These are phyloP conservation scores for Aradus depressus DNA, from an alignment of 2,888 invertebrate genomes.

Conservation along the genomic window DNA sequence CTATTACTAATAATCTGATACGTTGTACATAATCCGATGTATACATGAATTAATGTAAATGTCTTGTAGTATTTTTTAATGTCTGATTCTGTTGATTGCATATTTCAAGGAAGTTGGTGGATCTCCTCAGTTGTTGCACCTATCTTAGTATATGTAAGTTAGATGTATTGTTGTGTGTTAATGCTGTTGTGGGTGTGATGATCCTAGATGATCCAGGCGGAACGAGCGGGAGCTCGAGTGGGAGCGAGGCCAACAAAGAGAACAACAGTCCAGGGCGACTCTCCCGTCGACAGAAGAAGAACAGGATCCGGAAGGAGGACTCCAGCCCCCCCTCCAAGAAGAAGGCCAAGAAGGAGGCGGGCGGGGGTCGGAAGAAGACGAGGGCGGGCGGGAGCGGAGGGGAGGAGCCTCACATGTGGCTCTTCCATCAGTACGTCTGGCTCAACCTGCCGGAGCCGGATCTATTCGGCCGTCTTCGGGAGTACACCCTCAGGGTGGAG, in stretches of 20 bases:
- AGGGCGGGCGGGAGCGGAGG: slow-evolving; percentile 11
- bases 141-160: too few species aligned
- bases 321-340: slow-evolving; percentile 32
- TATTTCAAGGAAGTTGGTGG: too few species aligned
- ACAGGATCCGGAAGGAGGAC: slow-evolving; percentile 35
- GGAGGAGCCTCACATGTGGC: slow-evolving; percentile 3
- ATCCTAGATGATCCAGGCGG: slow-evolving; percentile 31
- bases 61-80: too few species aligned
- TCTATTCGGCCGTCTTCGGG: slow-evolving; percentile 46
- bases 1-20: too few species aligned
- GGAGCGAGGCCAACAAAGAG: slow-evolving; percentile 34
- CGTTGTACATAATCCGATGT: too few species aligned
- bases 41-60: too few species aligned
- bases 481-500: slow-evolving; percentile 50
- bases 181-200: too few species aligned
- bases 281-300: slow-evolving; percentile 43
- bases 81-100: too few species aligned
- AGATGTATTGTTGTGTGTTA: too few species aligned
- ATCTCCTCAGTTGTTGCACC: too few species aligned
- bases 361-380: slow-evolving; percentile 32
- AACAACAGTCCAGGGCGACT: slow-evolving; percentile 29
- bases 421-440: slow-evolving; percentile 32
- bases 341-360: slow-evolving; percentile 31
- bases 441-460: slow-evolving; percentile 43
- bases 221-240: slow-evolving; percentile 35